Percentiles rank a stretch among this genome's conserved stretches.
These are phyloP conservation scores for Microcaecilia unicolor DNA, from an alignment of 2,797 vertebrate genomes.

Conservation along the genomic window DNA sequence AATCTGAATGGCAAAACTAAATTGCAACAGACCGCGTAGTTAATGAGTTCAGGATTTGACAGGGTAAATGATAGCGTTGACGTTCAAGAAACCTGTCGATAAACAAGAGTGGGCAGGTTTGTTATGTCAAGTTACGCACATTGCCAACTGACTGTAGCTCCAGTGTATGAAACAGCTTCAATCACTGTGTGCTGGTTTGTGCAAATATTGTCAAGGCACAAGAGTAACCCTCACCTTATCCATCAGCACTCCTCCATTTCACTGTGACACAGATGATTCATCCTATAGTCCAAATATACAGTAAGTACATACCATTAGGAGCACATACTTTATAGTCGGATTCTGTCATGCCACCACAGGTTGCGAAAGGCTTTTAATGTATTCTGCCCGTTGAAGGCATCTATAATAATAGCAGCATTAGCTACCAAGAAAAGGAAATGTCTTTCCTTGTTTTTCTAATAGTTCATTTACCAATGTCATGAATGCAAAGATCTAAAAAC, in stretches of 20 bases:
- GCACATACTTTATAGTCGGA: conserved; percentile 6
- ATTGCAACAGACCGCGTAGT: conserved; percentile 21
- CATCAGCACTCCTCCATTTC: conserved; percentile 32
- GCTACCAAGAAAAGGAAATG: conserved; percentile 4
- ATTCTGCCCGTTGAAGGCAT: conserved; percentile 4
- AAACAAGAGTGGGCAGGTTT: conserved; percentile 26
- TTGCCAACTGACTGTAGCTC: conserved; percentile 19
- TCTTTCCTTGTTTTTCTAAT: conserved; percentile 6
- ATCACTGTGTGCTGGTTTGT: conserved; percentile 19
- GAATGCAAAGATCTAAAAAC: too few species aligned
- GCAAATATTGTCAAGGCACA: conserved; percentile 27
- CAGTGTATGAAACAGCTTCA: conserved; percentile 19
- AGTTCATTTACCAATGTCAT: neutral
- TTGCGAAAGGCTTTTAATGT: conserved; percentile 9
- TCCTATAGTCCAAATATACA: conserved; percentile 5
- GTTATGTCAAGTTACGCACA: conserved; percentile 21
- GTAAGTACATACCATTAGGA: conserved; percentile 18
- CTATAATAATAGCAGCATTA: conserved; percentile 3
- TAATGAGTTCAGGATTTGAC: conserved; percentile 29
- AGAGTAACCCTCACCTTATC: conserved; percentile 24
- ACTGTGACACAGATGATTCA: conserved; percentile 22
- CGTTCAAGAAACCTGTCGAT: conserved; percentile 23
- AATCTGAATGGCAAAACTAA: too few species aligned
- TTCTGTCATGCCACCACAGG: conserved; percentile 34
- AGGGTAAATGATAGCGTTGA: conserved; percentile 12